A percentile compares a stretch with the other conserved stretches of the same genome.
phyloP scores from a whole-genome alignment of 2,888 invertebrate species.

The Mesoligia furuncula region DNA sequence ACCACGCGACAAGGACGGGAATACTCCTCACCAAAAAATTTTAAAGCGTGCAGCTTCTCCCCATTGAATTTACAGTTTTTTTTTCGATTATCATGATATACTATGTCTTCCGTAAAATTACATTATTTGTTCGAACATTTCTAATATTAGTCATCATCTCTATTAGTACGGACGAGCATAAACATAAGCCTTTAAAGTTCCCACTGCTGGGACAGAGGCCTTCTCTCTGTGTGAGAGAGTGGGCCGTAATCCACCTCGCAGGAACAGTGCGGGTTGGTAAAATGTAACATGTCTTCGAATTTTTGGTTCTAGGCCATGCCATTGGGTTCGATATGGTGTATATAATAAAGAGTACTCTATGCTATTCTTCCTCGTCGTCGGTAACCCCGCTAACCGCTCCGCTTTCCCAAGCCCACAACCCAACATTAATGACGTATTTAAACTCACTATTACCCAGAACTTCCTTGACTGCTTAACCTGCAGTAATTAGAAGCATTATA shows the following conservation, averaged over 20 bases:
- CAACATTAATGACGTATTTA: slow-evolving; percentile 10
- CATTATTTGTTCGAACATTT: too few species aligned
- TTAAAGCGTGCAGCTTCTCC: too few species aligned
- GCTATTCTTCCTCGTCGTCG: not conserved
- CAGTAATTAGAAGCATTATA: slow-evolving; percentile 43
- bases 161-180: not conserved
- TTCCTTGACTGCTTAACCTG: slow-evolving; percentile 49
- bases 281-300: not conserved
- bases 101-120: too few species aligned
- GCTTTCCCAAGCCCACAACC: not conserved
- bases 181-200: too few species aligned
- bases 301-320: not conserved
- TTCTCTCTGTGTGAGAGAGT: not conserved
- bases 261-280: not conserved
- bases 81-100: too few species aligned
- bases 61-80: too few species aligned
- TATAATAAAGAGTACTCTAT: too few species aligned
- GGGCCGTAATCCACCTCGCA: not conserved
- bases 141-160: too few species aligned
- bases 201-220: not conserved
- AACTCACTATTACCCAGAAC: slow-evolving; percentile 23
- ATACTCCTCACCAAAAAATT: too few species aligned
- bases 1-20: too few species aligned
- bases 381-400: slow-evolving; percentile 4
- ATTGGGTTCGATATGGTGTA: too few species aligned